Conservation (phyloP, 2,113 vertebrate genomes). For the Lucifuga dentata region DNA sequence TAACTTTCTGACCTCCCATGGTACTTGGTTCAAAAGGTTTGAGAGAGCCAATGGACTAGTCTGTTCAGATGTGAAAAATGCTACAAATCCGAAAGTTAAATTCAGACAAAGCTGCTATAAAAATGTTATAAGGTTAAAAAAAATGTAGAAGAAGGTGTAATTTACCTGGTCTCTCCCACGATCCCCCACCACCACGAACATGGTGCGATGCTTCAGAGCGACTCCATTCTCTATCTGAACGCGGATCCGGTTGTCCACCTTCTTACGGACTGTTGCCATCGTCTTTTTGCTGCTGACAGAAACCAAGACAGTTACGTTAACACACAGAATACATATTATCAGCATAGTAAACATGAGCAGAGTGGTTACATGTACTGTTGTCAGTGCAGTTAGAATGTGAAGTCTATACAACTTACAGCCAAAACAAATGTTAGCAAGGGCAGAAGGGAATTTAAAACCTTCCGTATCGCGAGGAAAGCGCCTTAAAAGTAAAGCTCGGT, state of each 20-base stretch:
- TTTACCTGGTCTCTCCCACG: conserved; percentile 93
- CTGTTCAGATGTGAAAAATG: too few relatives aligned
- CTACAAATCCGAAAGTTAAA: too few relatives aligned
- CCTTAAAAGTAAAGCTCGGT: accelerated
- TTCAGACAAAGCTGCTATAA: too few relatives aligned
- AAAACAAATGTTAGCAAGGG: conserved; percentile 2
- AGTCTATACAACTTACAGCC: background rate
- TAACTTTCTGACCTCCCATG: too few relatives aligned
- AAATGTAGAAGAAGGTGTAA: too few relatives aligned
- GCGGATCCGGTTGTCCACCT: conserved; percentile 95
- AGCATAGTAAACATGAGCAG: background rate
- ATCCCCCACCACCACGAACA: conserved; percentile 95
- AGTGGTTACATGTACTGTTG: background rate
- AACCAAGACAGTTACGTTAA: background rate
- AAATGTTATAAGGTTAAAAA: too few relatives aligned
- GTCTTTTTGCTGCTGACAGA: conserved; percentile 4
- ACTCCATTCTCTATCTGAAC: conserved; percentile 98
- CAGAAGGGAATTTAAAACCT: background rate
- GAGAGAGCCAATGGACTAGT: too few relatives aligned
- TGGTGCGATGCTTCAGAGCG: conserved; percentile 85
- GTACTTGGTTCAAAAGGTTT: too few relatives aligned
- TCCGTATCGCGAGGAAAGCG: background rate
- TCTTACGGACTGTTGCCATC: conserved; percentile 91
- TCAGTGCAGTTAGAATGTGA: background rate
- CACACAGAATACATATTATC: background rate